Percentiles rank a stretch among this genome's conserved stretches.
These are phyloP conservation scores for Carposina sasakii DNA, from an alignment of 1,140 invertebrate species.

Conservation along the genomic window DNA sequence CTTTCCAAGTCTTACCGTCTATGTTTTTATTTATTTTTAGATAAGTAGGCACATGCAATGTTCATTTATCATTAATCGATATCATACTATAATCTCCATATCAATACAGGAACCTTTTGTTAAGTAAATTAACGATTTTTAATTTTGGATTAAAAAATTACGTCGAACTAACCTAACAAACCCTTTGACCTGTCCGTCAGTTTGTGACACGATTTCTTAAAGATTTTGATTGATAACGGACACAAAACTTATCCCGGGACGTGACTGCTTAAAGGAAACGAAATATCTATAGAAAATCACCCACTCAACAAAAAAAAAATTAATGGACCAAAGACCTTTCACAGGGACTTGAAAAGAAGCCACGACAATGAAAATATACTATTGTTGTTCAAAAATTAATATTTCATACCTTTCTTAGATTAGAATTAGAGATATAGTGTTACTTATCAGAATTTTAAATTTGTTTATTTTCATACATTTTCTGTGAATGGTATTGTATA, in stretches of 20 bases:
- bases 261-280: conserved; percentile 12
- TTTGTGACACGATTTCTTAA: conserved; percentile 20
- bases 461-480: conserved; percentile 33
- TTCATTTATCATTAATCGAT: no score
- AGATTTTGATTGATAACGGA: conserved; percentile 43
- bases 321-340: conserved; percentile 8
- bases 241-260: conserved; percentile 14
- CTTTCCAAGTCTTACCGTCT: no score
- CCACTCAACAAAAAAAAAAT: conserved; percentile 17
- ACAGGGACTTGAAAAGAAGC: conserved; percentile 26
- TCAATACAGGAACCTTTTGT: no score
- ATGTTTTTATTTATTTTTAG: no score
- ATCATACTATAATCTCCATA: no score
- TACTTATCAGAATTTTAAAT: conserved; percentile 62
- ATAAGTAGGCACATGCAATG: no score
- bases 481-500: conserved; percentile 47
- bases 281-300: conserved; percentile 9
- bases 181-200: conserved; percentile 30
- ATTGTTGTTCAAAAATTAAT: conserved; percentile 57
- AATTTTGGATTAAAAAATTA: no score
- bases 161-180: conserved; percentile 26
- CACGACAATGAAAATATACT: conserved; percentile 61
- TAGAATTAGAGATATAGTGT: conserved; percentile 58
- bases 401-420: conserved; percentile 55
- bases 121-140: no score